Evolutionary conservation across 2,797 vertebrate species (phyloP).

Genomic region (Phataginus tricuspis): DNA sequence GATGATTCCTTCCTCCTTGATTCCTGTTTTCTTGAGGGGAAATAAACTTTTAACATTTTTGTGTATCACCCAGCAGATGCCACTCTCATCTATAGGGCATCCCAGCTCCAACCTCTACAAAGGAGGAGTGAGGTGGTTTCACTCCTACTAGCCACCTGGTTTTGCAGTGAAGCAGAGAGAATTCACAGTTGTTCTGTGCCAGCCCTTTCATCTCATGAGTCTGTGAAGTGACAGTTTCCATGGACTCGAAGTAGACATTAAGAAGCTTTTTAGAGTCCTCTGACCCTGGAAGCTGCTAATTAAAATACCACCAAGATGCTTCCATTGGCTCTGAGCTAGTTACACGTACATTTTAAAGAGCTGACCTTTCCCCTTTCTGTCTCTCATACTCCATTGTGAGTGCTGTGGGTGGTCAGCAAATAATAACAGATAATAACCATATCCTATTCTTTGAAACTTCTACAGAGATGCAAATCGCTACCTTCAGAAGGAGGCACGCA

Average conservation of each 20-base stretch:
- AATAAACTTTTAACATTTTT: background rate
- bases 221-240: conserved; percentile 52
- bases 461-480: conserved; percentile 62
- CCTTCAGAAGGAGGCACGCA: conserved; percentile 45
- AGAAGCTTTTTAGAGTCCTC: conserved; percentile 36
- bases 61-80: background rate
- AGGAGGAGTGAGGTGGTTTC: background rate
- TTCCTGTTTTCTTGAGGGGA: background rate
- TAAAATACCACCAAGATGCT: conserved; percentile 52
- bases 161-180: background rate
- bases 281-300: conserved; percentile 64
- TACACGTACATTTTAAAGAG: conserved; percentile 10
- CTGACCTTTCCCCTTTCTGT: background rate
- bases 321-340: conserved; percentile 35
- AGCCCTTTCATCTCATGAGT: background rate
- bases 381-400: conserved; percentile 28
- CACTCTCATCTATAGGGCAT: background rate
- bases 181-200: background rate
- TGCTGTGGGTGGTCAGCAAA: conserved; percentile 62
- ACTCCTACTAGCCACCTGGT: background rate
- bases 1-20: background rate
- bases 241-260: background rate
- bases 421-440: conserved; percentile 64
- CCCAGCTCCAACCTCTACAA: background rate
- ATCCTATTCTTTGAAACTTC: conserved; percentile 45